Percentiles rank a stretch among this genome's conserved stretches.
Conservation (phyloP, 2,888 invertebrate genomes). For the Idaea biselata region DNA sequence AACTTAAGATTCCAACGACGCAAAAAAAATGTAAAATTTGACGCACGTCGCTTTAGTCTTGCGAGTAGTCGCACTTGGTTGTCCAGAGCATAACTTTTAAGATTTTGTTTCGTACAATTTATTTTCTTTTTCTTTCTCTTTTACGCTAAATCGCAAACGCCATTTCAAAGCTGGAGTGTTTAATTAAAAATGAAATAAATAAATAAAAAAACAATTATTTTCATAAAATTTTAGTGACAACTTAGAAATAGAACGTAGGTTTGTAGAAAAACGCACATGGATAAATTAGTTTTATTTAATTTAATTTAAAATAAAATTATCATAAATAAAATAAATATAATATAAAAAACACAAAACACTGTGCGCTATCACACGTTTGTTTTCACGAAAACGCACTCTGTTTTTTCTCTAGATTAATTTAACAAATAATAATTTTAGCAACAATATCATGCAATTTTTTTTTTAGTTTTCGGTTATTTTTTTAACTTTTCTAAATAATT, state of each 20-base stretch:
- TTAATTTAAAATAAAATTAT: conserved; percentile 9
- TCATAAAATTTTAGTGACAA: not conserved
- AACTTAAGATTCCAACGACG: too few species aligned
- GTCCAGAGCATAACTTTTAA: not conserved
- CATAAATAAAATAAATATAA: conserved; percentile 9
- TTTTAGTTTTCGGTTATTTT: not conserved
- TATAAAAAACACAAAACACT: conserved; percentile 18
- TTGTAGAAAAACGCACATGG: not conserved
- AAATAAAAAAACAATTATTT: not conserved
- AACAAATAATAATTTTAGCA: not conserved
- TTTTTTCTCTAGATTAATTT: not conserved
- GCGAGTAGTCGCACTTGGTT: not conserved
- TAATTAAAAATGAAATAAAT: not conserved
- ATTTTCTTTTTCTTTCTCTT: not conserved
- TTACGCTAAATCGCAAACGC: not conserved
- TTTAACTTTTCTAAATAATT: not conserved
- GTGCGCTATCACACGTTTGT: conserved; percentile 6
- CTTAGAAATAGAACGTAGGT: not conserved
- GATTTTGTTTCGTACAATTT: not conserved
- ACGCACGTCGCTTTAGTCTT: not conserved
- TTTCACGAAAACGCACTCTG: not conserved
- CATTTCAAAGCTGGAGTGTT: conserved; percentile 1
- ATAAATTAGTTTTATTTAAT: conserved; percentile 4
- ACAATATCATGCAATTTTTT: not conserved
- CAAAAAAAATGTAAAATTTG: not conserved